Conservation (phyloP, 2,797 vertebrate species). For the Notamacropus eugenii region DNA sequence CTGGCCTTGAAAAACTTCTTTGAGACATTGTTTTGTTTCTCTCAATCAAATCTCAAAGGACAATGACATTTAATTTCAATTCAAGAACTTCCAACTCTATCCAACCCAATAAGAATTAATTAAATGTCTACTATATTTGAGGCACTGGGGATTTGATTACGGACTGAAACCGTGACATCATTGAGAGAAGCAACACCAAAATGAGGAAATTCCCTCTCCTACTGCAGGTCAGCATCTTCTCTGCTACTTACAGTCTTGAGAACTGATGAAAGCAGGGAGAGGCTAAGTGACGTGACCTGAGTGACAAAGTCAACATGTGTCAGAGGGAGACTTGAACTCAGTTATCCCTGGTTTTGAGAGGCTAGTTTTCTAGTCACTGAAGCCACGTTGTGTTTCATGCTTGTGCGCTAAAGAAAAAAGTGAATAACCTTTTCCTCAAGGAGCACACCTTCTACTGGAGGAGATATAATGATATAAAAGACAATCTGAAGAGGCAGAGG, state of each 20-base stretch:
- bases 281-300: too few species aligned
- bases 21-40: neutral
- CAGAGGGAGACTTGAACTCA: neutral
- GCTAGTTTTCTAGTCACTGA: neutral
- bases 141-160: neutral
- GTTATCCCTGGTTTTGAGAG: neutral
- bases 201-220: neutral
- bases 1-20: neutral
- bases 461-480: too few species aligned
- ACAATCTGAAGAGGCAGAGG: too few species aligned
- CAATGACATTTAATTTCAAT: slow-evolving; percentile 26
- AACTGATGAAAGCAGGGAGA: neutral
- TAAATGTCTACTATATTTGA: neutral
- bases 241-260: neutral
- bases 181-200: neutral
- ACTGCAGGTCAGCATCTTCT: neutral
- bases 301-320: neutral
- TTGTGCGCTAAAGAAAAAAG: neutral
- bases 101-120: neutral
- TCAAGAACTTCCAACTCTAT: neutral
- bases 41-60: neutral
- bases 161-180: neutral
- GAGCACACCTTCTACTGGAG: too few species aligned
- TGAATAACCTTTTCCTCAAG: neutral
- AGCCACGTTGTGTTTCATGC: neutral